Conservation (phyloP, 2,797 vertebrate genomes). For the Novumbra hubbsi region DNA sequence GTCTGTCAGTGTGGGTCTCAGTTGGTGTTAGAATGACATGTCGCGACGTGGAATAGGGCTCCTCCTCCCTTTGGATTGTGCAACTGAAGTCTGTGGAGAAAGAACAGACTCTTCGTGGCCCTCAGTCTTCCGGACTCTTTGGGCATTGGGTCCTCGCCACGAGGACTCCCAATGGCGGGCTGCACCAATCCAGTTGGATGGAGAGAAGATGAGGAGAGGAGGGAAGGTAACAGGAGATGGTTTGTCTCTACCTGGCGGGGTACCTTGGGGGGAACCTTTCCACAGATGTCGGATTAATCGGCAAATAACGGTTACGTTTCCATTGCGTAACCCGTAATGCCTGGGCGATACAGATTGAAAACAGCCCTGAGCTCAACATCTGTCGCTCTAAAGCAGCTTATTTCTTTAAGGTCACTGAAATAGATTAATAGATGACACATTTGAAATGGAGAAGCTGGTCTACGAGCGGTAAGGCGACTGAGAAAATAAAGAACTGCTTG, state of each 20-base stretch:
- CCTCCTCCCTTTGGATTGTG: constrained; percentile 56
- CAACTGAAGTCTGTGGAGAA: constrained; percentile 63
- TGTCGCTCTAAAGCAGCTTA: background rate
- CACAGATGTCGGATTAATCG: constrained; percentile 8
- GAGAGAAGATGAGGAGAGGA: constrained; percentile 31
- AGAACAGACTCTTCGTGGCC: constrained; percentile 48
- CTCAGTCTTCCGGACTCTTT: constrained; percentile 39
- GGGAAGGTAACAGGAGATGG: constrained; percentile 30
- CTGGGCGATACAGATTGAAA: too few relatives aligned
- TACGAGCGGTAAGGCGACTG: background rate
- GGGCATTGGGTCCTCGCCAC: constrained; percentile 35
- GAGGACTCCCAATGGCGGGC: constrained; percentile 12
- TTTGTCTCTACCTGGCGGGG: constrained; percentile 45
- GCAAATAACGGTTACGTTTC: too few relatives aligned
- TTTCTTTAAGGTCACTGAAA: background rate
- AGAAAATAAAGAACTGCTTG: too few relatives aligned
- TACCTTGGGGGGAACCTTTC: constrained; percentile 13
- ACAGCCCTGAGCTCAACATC: background rate
- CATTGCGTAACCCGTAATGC: too few relatives aligned
- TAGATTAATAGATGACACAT: background rate
- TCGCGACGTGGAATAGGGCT: constrained; percentile 49
- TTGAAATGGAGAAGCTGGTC: background rate
- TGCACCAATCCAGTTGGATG: constrained; percentile 54
- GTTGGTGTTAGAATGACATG: constrained; percentile 36
- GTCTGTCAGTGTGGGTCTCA: constrained; percentile 26